These are phyloP conservation scores for Anhinga anhinga DNA, from an alignment of 2,113 vertebrate genomes.

Conservation along the genomic window DNA sequence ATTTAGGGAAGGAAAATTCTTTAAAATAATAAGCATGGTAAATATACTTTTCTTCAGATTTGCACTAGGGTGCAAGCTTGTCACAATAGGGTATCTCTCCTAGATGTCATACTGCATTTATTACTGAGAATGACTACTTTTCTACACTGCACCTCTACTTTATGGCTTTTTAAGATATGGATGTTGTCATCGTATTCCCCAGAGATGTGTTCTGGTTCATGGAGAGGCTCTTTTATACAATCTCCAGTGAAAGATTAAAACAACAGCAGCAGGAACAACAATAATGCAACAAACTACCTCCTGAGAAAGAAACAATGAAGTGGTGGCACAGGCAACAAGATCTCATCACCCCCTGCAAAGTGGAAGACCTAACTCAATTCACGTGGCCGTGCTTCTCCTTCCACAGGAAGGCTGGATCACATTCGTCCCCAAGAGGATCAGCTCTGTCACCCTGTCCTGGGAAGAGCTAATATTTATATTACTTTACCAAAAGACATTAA, in stretches of 20 bases:
- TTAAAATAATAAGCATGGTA: neutral
- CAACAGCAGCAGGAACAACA: slow-evolving; percentile 10
- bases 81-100: slow-evolving; percentile 3
- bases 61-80: neutral
- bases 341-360: neutral
- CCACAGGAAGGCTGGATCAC: neutral
- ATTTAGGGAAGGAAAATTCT: neutral
- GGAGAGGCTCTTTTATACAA: slow-evolving; percentile 52
- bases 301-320: neutral
- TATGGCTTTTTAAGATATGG: slow-evolving; percentile 52
- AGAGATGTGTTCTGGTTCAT: slow-evolving; percentile 48
- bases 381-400: fast-evolving
- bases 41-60: neutral
- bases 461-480: neutral
- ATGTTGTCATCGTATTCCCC: slow-evolving; percentile 51
- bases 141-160: neutral
- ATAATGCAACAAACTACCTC: slow-evolving; percentile 1
- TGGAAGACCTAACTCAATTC: neutral
- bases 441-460: neutral
- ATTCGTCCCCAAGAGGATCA: neutral
- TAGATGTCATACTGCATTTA: slow-evolving; percentile 12
- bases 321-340: neutral
- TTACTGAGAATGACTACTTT: slow-evolving; percentile 34
- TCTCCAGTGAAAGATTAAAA: slow-evolving; percentile 38
- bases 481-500: neutral